Evolutionary conservation across 2,797 vertebrate species (phyloP), one percentile per base, ranked within the genome.

Genomic region (Spea hammondii): DNA sequence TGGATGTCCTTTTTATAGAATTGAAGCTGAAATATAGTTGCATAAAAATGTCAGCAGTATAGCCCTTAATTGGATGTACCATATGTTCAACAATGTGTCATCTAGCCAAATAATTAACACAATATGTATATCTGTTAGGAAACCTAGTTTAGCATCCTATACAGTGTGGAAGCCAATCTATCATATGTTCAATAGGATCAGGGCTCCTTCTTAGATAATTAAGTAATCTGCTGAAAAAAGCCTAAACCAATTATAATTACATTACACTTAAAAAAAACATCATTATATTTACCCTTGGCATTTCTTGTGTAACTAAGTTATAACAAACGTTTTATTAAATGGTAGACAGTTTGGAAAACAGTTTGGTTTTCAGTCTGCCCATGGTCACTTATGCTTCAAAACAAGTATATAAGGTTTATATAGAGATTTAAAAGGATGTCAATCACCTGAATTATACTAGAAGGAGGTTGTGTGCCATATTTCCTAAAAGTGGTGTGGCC

Each of bases 31-130:
- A 75, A 74, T 65, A 64, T 69, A 79, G 65, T 32, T 62, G 55
- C 72, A 79, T 79, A 79, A 74, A 79, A 79, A 70, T 79, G 78
- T 79, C 78, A 79, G 72, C 57, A 67, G 72, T 44, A 46, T 55
- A 67, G 72, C 55, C 46, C 62, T 70, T 79, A 79, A 79, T 83
- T 79, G 77, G 76, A 74, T 53, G 50, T 73, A 77, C 74, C 73
- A 71, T 82, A 77, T 82, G 78, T 48, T 80, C 78, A 65, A 17
- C 72, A 75, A 70, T 65, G 60, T 79, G 70, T 70, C 72, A 70
- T 44, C 65, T 53, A 17, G 78, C 50, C 78, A 70, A 70, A 74
- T 79, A 79, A 79, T 79, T 79, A 70, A 51, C 54, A 57, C 53
- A 62, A 70, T 75, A 71, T 80, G 59, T 76, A 70, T 75, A 57